Base-by-base conservation (phyloP, 2,113 vertebrate genomes). In the Mus pahari region DNA sequence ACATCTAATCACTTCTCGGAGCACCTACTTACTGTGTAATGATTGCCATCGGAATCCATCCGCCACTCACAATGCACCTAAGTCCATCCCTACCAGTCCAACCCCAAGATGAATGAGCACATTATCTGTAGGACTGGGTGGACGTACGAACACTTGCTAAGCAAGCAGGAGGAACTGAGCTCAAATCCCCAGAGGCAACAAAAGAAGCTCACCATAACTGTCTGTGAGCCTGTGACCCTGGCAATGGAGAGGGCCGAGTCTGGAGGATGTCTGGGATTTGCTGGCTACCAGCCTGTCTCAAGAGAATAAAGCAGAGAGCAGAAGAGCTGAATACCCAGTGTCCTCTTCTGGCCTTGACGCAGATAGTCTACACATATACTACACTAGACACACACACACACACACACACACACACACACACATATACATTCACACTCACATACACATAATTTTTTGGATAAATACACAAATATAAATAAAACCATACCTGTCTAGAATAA, bases 1-100 rank as follows among this genome's bases (percentile, higher is more conserved):
- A 86, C 87, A 91, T 75, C 86, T 66, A 93, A 66, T 83, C 60
- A 42, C 82, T 50, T n/a, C 71, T 33, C 58, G 55, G 71, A 83
- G 77, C 90, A 96, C 79, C 74, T 92, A 45, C 92, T 74, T 81
- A 74, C 89, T 6, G 19, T 22, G 74, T 50, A 55, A 82, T 12
- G 50, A 64, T 60, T 88, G 91, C 77, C 28, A 75, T 6, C 70
- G 28, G 48, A 58, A 87, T 36, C 73, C n/a, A 14, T 66, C 70
- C 28, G 6, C 70, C n/a, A 64, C 82, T 22, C 31, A 28, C 39
- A 58, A 77, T 14, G 36, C 0, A 39, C 75, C 91, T 81, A 83
- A 91, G 84, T n/a, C 48, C 64, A 66, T 26, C 39, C 36, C 13
- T 8, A 33, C 60, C 60, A 26, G 1, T 48, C 60, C 62, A 62